Base-by-base conservation (phyloP, 2,888 invertebrate species). In the Apotomis betuletana region DNA sequence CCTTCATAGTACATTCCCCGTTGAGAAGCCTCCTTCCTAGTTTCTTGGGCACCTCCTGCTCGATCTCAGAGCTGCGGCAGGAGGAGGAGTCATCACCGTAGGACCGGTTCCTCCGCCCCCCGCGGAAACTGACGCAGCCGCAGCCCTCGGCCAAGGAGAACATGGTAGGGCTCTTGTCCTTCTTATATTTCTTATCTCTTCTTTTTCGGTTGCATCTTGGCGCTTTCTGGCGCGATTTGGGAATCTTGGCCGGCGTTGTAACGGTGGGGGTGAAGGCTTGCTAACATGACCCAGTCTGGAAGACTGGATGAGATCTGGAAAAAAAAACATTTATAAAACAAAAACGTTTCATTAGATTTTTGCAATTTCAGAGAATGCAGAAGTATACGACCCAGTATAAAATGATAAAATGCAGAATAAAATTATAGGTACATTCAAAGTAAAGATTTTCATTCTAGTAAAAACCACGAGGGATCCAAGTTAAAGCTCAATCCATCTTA, bases 121-220 rank as follows among this genome's bases (percentile, higher is more conserved):
- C 87, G 59, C 93, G 85, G 79, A 91, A 90, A 75, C 90, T 89
- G 75, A 94, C 89, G 82, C 94, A 90, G 74, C 94, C 90, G 79
- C 94, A 90, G 72, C 94, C 90, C 80, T 94, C 91, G 75, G 93
- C 84, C 75, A 93, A 79, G 49, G 94, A 93, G 73, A 94, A 93
- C 93, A 93, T 93, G 15, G 87, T 90, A 82, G 91, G 87, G 87
- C 91, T 90, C 74, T 88, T 90, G 87, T 91, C 90, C 87, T 90
- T 89, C 77, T 81, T 86, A 75, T 87, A 89, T 76, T 85, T 87
- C 76, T 90, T 92, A 92, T 93, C 92, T 93, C 85, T 93, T 87
- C 87, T 91, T 87, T 90, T 90, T 83, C 90, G 88, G 77, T 86
- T 86, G 87, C 93, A 93, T 93, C 90, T 85, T 85, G 90, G 87